A percentile compares a stretch with the other conserved stretches of the same genome.
Evolutionary conservation across 2,113 vertebrate species (phyloP).

Genomic region (Phasianus colchicus): DNA sequence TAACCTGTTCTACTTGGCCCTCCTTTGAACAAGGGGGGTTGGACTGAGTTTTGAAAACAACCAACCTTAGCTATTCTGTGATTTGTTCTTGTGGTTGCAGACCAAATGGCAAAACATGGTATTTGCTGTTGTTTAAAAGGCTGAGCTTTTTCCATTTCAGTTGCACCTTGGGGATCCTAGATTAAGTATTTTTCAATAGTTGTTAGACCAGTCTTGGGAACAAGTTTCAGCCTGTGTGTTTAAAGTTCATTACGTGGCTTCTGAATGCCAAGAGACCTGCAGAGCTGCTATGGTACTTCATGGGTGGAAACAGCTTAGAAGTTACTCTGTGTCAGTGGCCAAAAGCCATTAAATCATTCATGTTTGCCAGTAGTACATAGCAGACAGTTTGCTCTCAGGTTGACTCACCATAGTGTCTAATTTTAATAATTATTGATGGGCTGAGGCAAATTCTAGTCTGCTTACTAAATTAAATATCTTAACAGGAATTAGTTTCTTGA

Average conservation of each 20-base stretch:
- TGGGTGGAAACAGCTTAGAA: not conserved
- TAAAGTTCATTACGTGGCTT: not conserved
- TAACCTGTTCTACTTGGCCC: not conserved
- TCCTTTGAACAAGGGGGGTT: not conserved
- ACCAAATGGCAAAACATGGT: not conserved
- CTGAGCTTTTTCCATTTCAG: not conserved
- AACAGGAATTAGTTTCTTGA: not conserved
- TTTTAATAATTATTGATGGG: not conserved
- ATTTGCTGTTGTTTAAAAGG: not conserved
- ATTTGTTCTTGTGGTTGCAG: not conserved
- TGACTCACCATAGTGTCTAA: not conserved
- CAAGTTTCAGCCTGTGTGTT: constrained; percentile 14
- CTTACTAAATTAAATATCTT: not conserved
- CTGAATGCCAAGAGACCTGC: not conserved
- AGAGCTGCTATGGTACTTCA: not conserved
- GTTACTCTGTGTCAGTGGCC: not conserved
- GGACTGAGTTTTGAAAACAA: not conserved
- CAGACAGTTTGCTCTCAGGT: not conserved
- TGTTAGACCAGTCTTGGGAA: constrained; percentile 23
- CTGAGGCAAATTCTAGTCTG: not conserved
- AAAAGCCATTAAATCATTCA: not conserved
- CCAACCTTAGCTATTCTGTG: fast-evolving
- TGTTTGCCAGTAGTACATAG: not conserved
- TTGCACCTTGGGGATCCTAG: not conserved
- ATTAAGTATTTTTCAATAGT: not conserved